phyloP scores from a whole-genome alignment of 2,888 invertebrate genomes.

The Acanthosoma haemorrhoidale region DNA sequence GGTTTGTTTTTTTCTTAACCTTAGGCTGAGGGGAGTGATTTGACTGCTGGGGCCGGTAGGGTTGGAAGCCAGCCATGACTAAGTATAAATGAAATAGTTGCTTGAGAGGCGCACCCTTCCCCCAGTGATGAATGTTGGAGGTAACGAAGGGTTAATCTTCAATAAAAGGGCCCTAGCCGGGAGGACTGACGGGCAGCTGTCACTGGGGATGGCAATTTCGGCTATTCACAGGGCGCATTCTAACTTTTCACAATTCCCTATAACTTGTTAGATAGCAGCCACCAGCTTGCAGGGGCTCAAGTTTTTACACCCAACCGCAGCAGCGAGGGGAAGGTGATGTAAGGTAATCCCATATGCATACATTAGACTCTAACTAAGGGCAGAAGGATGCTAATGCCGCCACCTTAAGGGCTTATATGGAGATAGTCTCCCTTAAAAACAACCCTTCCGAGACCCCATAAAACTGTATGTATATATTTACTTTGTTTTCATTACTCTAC shows the following conservation, averaged over 20 bases:
- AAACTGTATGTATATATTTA: constrained; percentile 5
- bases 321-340: background rate
- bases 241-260: background rate
- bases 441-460: background rate
- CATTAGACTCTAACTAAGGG: background rate
- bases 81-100: background rate
- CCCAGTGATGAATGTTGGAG: background rate
- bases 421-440: constrained; percentile 10
- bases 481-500: background rate
- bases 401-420: constrained; percentile 14
- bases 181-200: background rate
- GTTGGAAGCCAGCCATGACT: background rate
- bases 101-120: background rate
- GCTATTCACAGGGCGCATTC: background rate
- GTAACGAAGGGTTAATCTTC: constrained; percentile 10
- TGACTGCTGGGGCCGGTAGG: too few species aligned
- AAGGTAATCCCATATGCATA: constrained; percentile 11
- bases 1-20: too few species aligned
- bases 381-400: constrained; percentile 14
- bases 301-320: background rate
- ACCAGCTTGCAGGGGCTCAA: too few species aligned
- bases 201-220: too few species aligned
- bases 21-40: too few species aligned
- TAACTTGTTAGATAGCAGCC: too few species aligned
- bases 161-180: background rate